Evolutionary conservation across 2,888 invertebrate genomes (phyloP), one percentile per base, ranked within the genome.

Genomic region (Morpho helenor): DNA sequence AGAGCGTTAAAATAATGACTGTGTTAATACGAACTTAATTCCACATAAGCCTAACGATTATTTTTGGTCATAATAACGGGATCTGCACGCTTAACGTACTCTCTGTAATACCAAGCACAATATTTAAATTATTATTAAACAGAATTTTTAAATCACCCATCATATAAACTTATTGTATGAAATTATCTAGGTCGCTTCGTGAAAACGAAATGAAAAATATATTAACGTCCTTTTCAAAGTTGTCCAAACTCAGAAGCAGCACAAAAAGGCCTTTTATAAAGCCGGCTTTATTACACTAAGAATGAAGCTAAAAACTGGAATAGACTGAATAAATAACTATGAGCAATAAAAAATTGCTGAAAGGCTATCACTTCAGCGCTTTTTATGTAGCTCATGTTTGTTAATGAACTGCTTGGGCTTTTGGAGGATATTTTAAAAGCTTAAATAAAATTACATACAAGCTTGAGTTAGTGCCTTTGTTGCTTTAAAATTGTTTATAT

Each of bases 121-220:
- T 16, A 16, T 16, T 16, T 8, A 41, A 49, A 8, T 59, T 59
- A 61, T 47, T 53, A 55, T 61, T 61, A 31, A 31, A 31, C 31
- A 31, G 4, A 31, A 31, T 31, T 31, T 31, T 31, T 31, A 31
- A 31, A 31, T 31, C 5, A 31, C 31, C 31, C 31, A 31, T 31
- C 31, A 31, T 31, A 31, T 31, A 31, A 31, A 31, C 31, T 31
- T 31, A 31, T 31, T 31, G 31, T 31, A 31, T 31, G 31, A 31
- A 31, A 31, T 31, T 31, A 31, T 31, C 2, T 42, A 31, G n/a
- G 51, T 49, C 49, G 8, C 49, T 8, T 39, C 49, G 49, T 49
- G 16, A 49, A 49, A 49, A 49, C 41, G 16, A 41, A 49, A 49
- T 49, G n/a, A 41, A 49, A 48, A 39, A 39, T n/a, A 48, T 41